Evolutionary conservation across 92 coral and sea anemone species (phyloP).

Genomic region (Porites evermanni): DNA sequence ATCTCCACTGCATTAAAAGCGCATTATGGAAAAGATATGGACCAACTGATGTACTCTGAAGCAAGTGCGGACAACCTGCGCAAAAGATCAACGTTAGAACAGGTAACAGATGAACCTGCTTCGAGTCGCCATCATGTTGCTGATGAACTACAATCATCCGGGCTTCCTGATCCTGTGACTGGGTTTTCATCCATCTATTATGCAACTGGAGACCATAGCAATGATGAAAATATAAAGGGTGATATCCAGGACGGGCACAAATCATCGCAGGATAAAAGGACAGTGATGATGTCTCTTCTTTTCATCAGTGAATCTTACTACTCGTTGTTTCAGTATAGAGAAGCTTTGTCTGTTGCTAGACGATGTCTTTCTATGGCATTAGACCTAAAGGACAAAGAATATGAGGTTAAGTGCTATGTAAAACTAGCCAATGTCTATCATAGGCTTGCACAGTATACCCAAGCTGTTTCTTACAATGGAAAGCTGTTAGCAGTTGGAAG

Average conservation of each 20-base stretch:
- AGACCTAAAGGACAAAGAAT: slow-evolving; percentile 65
- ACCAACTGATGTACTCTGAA: slow-evolving; percentile 32
- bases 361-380: slow-evolving; percentile 71
- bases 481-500: slow-evolving; percentile 82
- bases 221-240: slow-evolving; percentile 9
- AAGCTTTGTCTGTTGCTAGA: slow-evolving; percentile 63
- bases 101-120: background rate
- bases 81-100: background rate
- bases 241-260: background rate
- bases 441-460: slow-evolving; percentile 70
- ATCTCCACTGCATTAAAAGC: slow-evolving; percentile 75
- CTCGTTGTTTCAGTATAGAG: slow-evolving; percentile 46
- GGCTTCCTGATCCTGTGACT: slow-evolving; percentile 1
- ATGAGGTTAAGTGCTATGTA: slow-evolving; percentile 77
- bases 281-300: slow-evolving; percentile 71
- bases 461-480: slow-evolving; percentile 83
- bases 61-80: slow-evolving; percentile 8
- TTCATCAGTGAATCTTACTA: slow-evolving; percentile 66
- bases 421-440: slow-evolving; percentile 81
- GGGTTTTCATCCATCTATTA: slow-evolving; percentile 59
- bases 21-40: slow-evolving; percentile 50
- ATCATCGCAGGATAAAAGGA: slow-evolving; percentile 19
- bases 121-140: background rate
- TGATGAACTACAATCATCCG: slow-evolving; percentile 23
- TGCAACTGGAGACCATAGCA: slow-evolving; percentile 49